Evolutionary conservation across 2,113 vertebrate genomes (phyloP).

Genomic region (Peromyscus maniculatus): DNA sequence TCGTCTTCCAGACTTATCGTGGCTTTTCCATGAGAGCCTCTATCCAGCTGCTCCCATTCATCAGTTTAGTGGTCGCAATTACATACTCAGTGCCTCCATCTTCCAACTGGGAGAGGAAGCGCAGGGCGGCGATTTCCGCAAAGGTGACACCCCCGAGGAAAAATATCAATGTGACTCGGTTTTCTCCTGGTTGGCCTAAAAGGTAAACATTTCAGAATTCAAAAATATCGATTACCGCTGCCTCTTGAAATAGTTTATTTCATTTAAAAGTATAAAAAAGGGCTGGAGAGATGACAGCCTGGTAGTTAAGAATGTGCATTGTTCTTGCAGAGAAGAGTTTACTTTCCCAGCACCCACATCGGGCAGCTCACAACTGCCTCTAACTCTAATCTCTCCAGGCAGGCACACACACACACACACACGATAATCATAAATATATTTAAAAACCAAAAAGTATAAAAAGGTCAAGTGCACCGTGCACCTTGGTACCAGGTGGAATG

Average conservation of each 20-base stretch:
- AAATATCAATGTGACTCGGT: constrained; percentile 96
- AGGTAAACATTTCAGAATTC: constrained; percentile 48
- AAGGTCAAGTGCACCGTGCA: too few relatives aligned
- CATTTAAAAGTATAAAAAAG: background rate
- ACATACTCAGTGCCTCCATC: constrained; percentile 98
- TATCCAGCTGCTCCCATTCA: constrained; percentile 97
- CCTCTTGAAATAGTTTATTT: background rate
- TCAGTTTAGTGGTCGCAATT: constrained; percentile 97
- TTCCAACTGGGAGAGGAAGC: constrained; percentile 98
- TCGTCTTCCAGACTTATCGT: background rate
- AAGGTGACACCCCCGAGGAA: constrained; percentile 98
- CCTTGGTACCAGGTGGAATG: background rate
- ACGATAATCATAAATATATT: background rate
- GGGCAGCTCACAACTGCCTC: background rate
- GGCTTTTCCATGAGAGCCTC: constrained; percentile 96
- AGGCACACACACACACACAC: background rate
- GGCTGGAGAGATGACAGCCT: background rate
- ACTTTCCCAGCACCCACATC: background rate
- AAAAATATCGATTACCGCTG: background rate
- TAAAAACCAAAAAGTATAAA: background rate
- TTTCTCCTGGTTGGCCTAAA: constrained; percentile 97
- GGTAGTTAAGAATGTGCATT: background rate
- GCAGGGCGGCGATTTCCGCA: constrained; percentile 96
- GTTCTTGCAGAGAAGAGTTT: background rate
- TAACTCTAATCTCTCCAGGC: background rate